These are phyloP conservation scores for Catonia carolina DNA, from an alignment of 2,888 invertebrate species.

Conservation along the genomic window DNA sequence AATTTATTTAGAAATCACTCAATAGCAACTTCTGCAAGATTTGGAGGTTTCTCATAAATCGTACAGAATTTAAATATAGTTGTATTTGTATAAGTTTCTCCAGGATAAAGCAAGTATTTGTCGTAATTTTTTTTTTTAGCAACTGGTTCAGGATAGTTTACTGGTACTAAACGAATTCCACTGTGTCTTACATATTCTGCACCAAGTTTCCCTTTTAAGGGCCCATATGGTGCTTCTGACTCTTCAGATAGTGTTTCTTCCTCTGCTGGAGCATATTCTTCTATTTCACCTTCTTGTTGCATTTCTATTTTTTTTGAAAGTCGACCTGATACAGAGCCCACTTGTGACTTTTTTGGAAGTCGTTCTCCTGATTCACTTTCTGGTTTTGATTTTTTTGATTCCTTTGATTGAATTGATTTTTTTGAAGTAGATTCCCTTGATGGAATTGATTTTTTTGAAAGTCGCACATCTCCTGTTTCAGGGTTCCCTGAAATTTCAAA, in stretches of 20 bases:
- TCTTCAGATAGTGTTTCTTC: not conserved
- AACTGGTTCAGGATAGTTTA: not conserved
- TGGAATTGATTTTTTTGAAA: not conserved
- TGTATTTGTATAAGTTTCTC: not conserved
- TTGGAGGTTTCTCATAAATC: not conserved
- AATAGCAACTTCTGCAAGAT: slow-evolving; percentile 3
- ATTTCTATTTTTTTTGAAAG: not conserved
- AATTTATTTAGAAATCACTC: too few relatives aligned
- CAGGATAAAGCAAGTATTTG: not conserved
- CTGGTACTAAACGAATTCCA: not conserved
- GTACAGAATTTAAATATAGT: slow-evolving; percentile 1
- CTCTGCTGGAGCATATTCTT: not conserved
- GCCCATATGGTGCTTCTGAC: not conserved
- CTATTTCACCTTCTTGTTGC: not conserved
- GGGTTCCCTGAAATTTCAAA: not conserved
- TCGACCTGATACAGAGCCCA: too few relatives aligned
- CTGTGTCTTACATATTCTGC: slow-evolving; percentile 2
- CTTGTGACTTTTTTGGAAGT: too few relatives aligned
- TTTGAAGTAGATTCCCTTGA: not conserved
- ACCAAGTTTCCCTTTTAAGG: slow-evolving; percentile 1
- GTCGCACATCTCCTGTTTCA: not conserved
- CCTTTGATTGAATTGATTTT: not conserved
- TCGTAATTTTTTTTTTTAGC: not conserved
- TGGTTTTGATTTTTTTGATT: too few relatives aligned
- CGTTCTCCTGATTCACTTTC: too few relatives aligned